A percentile compares a stretch with the other conserved stretches of the same genome.
Conservation (phyloP, 2,888 invertebrate genomes). For the Morpho deidamia region DNA sequence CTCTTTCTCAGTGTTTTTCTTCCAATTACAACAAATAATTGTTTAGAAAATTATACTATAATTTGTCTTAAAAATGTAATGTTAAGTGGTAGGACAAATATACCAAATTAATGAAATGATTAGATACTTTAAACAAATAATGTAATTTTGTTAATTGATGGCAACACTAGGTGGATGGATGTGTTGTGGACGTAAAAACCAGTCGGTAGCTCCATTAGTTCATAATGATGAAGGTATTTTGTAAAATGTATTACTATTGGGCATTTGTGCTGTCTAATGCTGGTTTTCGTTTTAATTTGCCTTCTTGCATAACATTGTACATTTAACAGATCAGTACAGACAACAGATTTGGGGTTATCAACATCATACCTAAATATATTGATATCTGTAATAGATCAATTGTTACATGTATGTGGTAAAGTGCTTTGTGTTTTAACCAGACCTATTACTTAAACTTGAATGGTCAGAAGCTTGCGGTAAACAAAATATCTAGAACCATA, state of each 20-base stretch:
- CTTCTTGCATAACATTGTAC: not conserved
- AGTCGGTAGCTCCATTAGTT: constrained; percentile 49
- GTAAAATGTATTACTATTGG: constrained; percentile 15
- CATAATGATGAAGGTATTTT: constrained; percentile 49
- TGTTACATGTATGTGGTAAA: too few species aligned
- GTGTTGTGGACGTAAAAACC: constrained; percentile 61
- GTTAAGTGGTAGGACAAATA: too few species aligned
- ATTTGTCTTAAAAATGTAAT: too few species aligned
- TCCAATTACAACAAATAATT: too few species aligned
- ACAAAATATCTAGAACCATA: not conserved
- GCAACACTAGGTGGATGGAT: constrained; percentile 55
- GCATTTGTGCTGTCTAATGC: constrained; percentile 22
- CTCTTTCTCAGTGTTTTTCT: too few species aligned
- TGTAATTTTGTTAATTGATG: constrained; percentile 30
- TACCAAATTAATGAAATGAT: too few species aligned
- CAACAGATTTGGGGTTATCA: too few species aligned
- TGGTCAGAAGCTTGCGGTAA: not conserved
- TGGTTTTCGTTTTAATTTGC: constrained; percentile 16
- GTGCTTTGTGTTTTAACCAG: constrained; percentile 7
- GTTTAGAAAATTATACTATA: too few species aligned
- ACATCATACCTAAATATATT: too few species aligned
- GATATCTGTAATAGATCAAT: too few species aligned
- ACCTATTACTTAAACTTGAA: not conserved
- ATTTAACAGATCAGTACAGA: not conserved
- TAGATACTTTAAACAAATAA: not conserved